Conservation (phyloP, 2,113 vertebrate genomes). For the Vimba vimba region DNA sequence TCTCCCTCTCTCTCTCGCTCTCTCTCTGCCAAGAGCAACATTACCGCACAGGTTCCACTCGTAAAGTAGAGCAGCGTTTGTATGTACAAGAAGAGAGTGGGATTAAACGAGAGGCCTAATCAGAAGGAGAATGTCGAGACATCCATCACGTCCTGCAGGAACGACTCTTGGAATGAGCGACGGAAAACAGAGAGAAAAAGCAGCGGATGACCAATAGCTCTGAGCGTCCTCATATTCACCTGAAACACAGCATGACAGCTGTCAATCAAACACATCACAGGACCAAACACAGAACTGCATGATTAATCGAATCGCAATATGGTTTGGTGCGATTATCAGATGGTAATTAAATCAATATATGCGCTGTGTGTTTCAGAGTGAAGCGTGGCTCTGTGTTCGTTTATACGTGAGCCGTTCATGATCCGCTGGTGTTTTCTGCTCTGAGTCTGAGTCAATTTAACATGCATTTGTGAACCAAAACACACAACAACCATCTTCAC, state of each 20-base stretch:
- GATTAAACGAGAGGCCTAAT: constrained; percentile 63
- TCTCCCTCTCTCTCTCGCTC: constrained; percentile 1
- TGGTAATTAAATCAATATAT: too few relatives aligned
- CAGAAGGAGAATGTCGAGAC: constrained; percentile 57
- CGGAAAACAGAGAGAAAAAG: constrained; percentile 20
- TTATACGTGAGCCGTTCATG: too few relatives aligned
- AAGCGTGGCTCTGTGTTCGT: too few relatives aligned
- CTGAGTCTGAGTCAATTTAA: too few relatives aligned
- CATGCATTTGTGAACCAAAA: too few relatives aligned
- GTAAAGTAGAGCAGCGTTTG: constrained; percentile 61
- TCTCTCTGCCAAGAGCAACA: constrained; percentile 81
- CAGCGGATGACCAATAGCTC: background rate
- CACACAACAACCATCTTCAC: too few relatives aligned
- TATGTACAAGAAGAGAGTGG: constrained; percentile 54
- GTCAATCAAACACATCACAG: constrained; percentile 5
- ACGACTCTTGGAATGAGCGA: constrained; percentile 24
- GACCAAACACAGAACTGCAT: background rate
- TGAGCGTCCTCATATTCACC: background rate
- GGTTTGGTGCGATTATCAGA: too few relatives aligned
- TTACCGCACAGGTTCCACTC: constrained; percentile 62
- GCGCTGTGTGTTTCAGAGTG: too few relatives aligned
- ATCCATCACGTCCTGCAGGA: constrained; percentile 50
- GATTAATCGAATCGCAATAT: too few relatives aligned
- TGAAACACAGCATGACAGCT: background rate
- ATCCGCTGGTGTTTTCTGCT: too few relatives aligned